Base-by-base conservation (phyloP, 2,888 invertebrate species). In the Dryobota labecula region DNA sequence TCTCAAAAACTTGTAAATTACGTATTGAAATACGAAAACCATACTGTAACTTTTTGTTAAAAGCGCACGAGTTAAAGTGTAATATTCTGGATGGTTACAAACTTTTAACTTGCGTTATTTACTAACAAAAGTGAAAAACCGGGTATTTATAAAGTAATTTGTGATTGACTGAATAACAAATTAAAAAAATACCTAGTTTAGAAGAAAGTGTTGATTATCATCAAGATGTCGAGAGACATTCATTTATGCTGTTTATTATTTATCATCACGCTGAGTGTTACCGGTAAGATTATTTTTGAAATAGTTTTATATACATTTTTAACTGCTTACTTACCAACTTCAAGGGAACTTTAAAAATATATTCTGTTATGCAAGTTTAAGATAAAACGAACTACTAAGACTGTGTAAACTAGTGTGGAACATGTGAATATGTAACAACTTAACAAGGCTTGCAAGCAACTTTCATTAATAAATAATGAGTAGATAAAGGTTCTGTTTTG, bases 161-260 rank as follows among this genome's bases (percentile, higher is more conserved):
- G 61, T 41, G 7, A 43, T 45, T 66, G 51, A 61, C 47, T 54
- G 36, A 69, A 45, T 27, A 9, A 27, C 38, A 41, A 27, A 53
- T 51, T 45, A 33, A 15, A 57, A 72, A 30, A 61, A 62, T 43
- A 68, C 6, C 4, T 45, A 71, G 33, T 57, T 57, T 54, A 43
- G 9, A 75, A 64, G 53, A 70, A 82, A 84, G 71, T 84, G 73
- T 47, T 58, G 18, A 65, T 18, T 53, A 76, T 65, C 63, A 58
- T 72, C 80, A 90, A 89, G 71, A 93, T 94, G 93, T 89, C 81
- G 84, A 92, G 73, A 74, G 67, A 89, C 88, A 83, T 88, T 78
- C 69, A 89, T 73, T 78, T 92, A 85, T 86, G 88, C 84, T 88
- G 90, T 86, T 89, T 92, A 56, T 80, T 92, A 64, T 56, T 90